Evolutionary conservation across 2,888 invertebrate genomes (phyloP).

Genomic region (Cyrtodaria siliqua): DNA sequence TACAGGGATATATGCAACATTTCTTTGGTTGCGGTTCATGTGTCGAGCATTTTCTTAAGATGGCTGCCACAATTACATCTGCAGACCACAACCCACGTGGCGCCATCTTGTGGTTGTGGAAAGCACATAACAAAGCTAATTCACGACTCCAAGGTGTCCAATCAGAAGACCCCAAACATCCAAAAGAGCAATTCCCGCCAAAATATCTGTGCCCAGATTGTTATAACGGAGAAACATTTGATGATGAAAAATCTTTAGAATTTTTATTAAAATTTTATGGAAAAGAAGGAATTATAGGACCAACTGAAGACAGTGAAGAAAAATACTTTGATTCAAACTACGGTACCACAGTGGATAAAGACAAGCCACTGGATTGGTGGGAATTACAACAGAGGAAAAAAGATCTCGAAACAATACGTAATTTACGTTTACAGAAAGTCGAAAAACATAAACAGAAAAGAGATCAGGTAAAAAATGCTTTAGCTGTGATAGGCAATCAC

Average conservation of each 20-base stretch:
- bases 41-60: constrained; percentile 94
- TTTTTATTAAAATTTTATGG: constrained; percentile 77
- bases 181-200: constrained; percentile 96
- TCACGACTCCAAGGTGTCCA: constrained; percentile 93
- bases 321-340: constrained; percentile 5
- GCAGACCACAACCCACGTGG: constrained; percentile 91
- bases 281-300: constrained; percentile 63
- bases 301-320: constrained; percentile 11
- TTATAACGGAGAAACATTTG: constrained; percentile 59
- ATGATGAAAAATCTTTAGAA: constrained; percentile 66
- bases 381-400: constrained; percentile 72
- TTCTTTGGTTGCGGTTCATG: constrained; percentile 98
- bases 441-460: constrained; percentile 43
- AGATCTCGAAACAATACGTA: constrained; percentile 73
- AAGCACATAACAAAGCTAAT: constrained; percentile 96
- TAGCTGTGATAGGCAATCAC: constrained; percentile 1
- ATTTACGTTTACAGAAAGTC: constrained; percentile 61
- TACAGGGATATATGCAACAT: constrained; percentile 90
- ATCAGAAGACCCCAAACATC: constrained; percentile 95
- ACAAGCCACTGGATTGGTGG: constrained; percentile 78
- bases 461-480: constrained; percentile 26
- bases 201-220: constrained; percentile 88
- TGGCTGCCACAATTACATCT: constrained; percentile 91
- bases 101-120: constrained; percentile 96
- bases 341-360: neutral